Evolutionary conservation across 1,140 invertebrate species (phyloP).

Genomic region (Meteorus sp.): DNA sequence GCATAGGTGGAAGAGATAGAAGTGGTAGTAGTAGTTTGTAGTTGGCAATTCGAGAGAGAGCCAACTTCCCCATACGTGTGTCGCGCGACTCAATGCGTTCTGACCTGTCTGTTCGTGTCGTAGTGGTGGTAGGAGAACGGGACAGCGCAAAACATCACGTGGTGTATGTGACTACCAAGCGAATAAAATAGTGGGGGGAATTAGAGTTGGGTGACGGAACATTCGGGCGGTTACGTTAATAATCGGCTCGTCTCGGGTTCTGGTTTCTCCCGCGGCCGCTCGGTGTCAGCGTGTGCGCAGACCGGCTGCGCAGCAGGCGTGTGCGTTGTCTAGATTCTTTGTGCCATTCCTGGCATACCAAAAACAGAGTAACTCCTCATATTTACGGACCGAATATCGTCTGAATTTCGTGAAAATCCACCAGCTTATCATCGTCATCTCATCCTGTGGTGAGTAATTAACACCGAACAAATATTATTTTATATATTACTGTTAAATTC

Average conservation of each 20-base stretch:
- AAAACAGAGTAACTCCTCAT: conserved; percentile 78
- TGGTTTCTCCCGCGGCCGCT: conserved; percentile 66
- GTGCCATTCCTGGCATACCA: conserved; percentile 93
- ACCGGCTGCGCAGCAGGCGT: conserved; percentile 77
- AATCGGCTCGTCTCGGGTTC: conserved; percentile 38
- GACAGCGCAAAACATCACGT: conserved; percentile 28
- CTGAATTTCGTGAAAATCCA: conserved; percentile 34
- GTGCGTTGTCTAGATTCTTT: conserved; percentile 93
- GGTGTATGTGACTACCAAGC: conserved; percentile 17
- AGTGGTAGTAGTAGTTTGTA: not conserved
- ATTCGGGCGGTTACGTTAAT: conserved; percentile 28
- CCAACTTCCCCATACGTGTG: conserved; percentile 35
- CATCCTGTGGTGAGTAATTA: conserved; percentile 43
- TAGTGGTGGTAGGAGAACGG: conserved; percentile 16
- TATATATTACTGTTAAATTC: no score
- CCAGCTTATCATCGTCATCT: conserved; percentile 36
- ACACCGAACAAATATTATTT: no score
- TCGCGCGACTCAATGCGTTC: no score
- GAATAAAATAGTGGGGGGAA: conserved; percentile 18
- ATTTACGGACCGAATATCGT: conserved; percentile 62
- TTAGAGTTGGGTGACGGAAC: conserved; percentile 21
- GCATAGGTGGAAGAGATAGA: conserved; percentile 10
- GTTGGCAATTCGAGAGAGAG: conserved; percentile 25
- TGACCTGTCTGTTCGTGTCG: conserved; percentile 23
- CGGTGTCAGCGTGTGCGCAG: conserved; percentile 76